Evolutionary conservation across 2,797 vertebrate genomes (phyloP).

Genomic region (Odontamblyopus rebecca): DNA sequence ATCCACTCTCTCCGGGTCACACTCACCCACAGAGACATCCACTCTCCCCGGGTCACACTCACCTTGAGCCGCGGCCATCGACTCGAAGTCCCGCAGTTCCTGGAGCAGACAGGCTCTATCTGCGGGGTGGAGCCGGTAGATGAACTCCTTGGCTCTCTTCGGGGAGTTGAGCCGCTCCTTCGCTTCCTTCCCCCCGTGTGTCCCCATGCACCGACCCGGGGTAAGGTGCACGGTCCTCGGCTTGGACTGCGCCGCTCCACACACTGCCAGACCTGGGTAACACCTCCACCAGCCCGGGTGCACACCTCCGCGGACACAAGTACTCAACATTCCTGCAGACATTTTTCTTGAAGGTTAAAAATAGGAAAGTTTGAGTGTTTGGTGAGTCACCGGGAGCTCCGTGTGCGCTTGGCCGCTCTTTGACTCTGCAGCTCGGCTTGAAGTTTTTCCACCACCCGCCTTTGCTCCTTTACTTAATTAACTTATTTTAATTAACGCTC

Average conservation of each 20-base stretch:
- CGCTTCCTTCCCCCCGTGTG: slow-evolving; percentile 75
- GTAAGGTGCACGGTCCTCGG: neutral
- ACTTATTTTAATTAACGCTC: neutral
- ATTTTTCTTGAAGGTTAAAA: neutral
- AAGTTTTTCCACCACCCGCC: neutral
- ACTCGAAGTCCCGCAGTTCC: slow-evolving; percentile 85
- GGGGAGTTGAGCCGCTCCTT: slow-evolving; percentile 83
- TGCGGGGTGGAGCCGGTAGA: slow-evolving; percentile 84
- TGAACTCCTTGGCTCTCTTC: slow-evolving; percentile 85
- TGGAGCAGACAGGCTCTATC: slow-evolving; percentile 83
- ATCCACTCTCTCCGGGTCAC: neutral
- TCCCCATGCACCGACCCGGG: slow-evolving; percentile 11
- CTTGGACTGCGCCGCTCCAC: no score
- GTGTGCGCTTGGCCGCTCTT: neutral
- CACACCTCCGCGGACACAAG: neutral
- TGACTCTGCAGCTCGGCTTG: neutral
- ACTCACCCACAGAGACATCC: slow-evolving; percentile 4
- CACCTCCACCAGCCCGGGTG: neutral
- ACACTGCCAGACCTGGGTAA: neutral
- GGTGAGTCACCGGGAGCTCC: neutral
- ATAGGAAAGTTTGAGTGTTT: neutral
- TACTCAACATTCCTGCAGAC: neutral
- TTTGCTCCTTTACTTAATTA: neutral
- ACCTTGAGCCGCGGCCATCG: slow-evolving; percentile 21
- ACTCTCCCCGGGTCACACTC: neutral